Evolutionary conservation across 2,888 invertebrate species (phyloP), one percentile per base, ranked within the genome.

Genomic region (Blastobasis lacticolella): DNA sequence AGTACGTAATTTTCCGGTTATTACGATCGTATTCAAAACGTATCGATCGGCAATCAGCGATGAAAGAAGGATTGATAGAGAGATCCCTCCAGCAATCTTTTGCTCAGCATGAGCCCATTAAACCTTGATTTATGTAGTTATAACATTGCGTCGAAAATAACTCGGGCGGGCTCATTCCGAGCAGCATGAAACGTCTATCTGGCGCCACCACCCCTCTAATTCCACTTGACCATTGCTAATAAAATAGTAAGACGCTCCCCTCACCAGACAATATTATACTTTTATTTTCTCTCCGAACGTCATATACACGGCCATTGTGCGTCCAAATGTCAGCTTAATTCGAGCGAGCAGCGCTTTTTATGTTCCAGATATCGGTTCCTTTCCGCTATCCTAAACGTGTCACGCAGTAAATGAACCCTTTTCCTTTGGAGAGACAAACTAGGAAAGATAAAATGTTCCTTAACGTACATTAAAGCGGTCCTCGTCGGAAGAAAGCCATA

Each of bases 391-490:
- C 73, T 73, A 74, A 78, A 72, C 78, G 77, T 82, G 83, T 81
- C 78, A 78, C 81, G 61, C 68, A 71, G 69, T 75, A 75, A 77
- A 81, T 78, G 76, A 83, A 86, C 85, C 86, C 87, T 81, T 85
- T 77, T 78, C 68, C 67, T 77, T 73, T 62, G 63, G 68, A 59
- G 76, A 74, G 77, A 81, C 78, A 81, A 81, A 84, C 80, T 81
- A 80, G 78, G 78, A 82, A 79, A 85, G 84, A 85, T 85, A 87
- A 87, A 87, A 86, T 78, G 79, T 75, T 79, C 78, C 75, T 80
- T 76, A 81, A 76, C 77, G 75, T 74, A 82, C 84, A 85, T 86
- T 86, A 86, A 81, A 82, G 83, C 71, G 73, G 66, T 72, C 42
- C 41, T n/a, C 9, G 42, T 42, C 75, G 74, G 69, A 75, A 74